Evolutionary conservation across 2,113 vertebrate species (phyloP), one percentile per base, ranked within the genome.

Genomic region (Silurus asotus): DNA sequence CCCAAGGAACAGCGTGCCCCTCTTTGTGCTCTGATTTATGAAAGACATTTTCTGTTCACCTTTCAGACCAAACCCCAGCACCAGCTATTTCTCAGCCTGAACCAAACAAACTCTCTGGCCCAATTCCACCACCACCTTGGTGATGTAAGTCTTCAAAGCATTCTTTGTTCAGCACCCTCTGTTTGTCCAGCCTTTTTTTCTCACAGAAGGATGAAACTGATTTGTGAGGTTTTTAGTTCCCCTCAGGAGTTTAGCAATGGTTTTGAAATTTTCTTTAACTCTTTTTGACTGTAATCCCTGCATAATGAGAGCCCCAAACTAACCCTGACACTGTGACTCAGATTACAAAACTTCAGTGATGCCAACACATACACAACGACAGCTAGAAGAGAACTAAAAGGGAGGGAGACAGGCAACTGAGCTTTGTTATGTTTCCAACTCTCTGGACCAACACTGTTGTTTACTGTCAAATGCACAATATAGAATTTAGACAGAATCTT

Each of bases 121-220:
- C 85, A 89, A 91, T 92, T 91, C 92, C 88, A 90, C 80, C 51
- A 64, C 88, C 87, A 62, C 88, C 90, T 85, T 86, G 87, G 90
- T 93, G 93, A 93, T 92, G 92, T 90, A 93, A 93, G 84, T 90
- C 91, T 94, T 94, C 92, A 94, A 95, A 94, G 92, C 93, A 94
- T 94, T 95, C 94, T 94, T 95, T 95, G 93, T 94, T 94, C 93
- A 91, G 81, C 89, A 90, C 90, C 92, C 89, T 93, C 91, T 92
- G 92, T 93, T 93, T 92, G 74, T 88, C 56, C 84, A 88, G 84
- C 90, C 89, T 88, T 88, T 90, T 84, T 77, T 89, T 88, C 74
- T 72, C 81, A 20, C 45, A 65, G 49, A 15, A 89, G 82, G 87
- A 88, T 89, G 84, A 89, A 87, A 93, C 91, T 89, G 89, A 90